Evolutionary conservation across 2,888 invertebrate genomes (phyloP).

Genomic region (Acheta domesticus): DNA sequence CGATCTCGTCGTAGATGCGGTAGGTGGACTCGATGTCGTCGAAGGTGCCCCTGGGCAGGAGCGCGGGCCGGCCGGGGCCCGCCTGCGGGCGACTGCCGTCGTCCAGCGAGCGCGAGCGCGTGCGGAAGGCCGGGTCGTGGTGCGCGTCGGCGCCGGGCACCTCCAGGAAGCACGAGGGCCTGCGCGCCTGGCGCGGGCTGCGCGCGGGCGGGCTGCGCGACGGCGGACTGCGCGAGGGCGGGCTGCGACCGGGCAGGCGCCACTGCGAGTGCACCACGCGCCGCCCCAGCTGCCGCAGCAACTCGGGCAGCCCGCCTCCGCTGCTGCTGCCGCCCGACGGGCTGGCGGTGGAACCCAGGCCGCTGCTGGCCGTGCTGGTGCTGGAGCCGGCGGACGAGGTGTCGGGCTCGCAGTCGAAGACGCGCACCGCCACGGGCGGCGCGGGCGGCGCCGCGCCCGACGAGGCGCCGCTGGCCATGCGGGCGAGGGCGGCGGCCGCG

Average conservation of each 20-base stretch:
- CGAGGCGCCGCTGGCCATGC: not conserved
- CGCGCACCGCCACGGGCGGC: not conserved
- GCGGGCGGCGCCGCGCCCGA: not conserved
- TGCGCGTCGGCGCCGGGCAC: conserved; percentile 52
- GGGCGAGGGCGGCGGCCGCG: not conserved
- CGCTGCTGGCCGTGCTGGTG: not conserved
- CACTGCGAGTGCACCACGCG: conserved; percentile 21
- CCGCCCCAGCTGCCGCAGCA: conserved; percentile 71
- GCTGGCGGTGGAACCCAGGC: not conserved
- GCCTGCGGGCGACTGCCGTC: conserved; percentile 49
- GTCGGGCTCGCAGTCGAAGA: not conserved
- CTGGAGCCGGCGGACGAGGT: not conserved
- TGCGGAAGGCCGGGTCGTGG: conserved; percentile 64
- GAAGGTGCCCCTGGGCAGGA: conserved; percentile 46
- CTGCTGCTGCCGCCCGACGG: conserved; percentile 23
- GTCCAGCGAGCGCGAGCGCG: conserved; percentile 75
- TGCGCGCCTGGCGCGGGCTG: conserved; percentile 32
- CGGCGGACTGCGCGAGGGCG: conserved; percentile 20
- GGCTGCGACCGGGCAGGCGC: not conserved
- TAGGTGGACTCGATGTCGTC: conserved; percentile 79
- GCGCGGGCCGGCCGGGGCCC: conserved; percentile 45
- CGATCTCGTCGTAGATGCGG: conserved; percentile 73
- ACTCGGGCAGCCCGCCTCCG: conserved; percentile 63
- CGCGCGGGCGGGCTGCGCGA: conserved; percentile 27
- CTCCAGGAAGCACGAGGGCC: conserved; percentile 43